A percentile compares a stretch with the other conserved stretches of the same genome.
Evolutionary conservation across 92 coral and sea anemone genomes (phyloP).

Genomic region (Zoanthus solanderi): DNA sequence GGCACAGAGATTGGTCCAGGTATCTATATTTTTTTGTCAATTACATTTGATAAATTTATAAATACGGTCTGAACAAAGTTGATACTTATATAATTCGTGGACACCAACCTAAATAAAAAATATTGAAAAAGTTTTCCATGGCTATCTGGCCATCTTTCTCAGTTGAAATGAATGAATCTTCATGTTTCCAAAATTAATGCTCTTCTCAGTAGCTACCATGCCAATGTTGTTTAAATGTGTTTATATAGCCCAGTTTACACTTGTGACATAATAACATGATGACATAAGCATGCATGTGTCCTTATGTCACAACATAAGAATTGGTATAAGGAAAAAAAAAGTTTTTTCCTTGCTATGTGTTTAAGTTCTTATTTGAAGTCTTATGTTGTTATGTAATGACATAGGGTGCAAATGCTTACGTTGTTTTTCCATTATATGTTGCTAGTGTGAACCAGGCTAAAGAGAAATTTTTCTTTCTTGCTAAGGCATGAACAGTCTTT

Average conservation of each 20-base stretch:
- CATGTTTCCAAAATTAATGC: not conserved
- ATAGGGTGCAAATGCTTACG: not conserved
- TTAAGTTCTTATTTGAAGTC: not conserved
- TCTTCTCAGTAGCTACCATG: not conserved
- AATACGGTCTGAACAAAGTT: not conserved
- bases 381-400: not conserved
- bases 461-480: constrained; percentile 6
- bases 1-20: constrained; percentile 71
- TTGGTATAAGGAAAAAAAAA: not conserved
- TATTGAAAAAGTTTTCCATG: not conserved
- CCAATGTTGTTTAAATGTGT: not conserved
- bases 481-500: constrained; percentile 44
- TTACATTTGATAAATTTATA: constrained; percentile 6
- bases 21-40: constrained; percentile 16
- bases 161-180: constrained; percentile 5
- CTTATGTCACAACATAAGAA: not conserved
- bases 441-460: not conserved
- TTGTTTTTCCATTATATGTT: not conserved
- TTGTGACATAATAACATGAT: not conserved
- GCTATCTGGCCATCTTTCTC: not conserved
- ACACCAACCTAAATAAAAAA: constrained; percentile 1
- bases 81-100: constrained; percentile 1
- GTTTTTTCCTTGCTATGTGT: constrained; percentile 1
- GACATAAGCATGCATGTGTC: constrained; percentile 5
- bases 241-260: not conserved